These are phyloP conservation scores for Ceratotherium simum DNA, from an alignment of 2,113 vertebrate genomes.

Conservation along the genomic window DNA sequence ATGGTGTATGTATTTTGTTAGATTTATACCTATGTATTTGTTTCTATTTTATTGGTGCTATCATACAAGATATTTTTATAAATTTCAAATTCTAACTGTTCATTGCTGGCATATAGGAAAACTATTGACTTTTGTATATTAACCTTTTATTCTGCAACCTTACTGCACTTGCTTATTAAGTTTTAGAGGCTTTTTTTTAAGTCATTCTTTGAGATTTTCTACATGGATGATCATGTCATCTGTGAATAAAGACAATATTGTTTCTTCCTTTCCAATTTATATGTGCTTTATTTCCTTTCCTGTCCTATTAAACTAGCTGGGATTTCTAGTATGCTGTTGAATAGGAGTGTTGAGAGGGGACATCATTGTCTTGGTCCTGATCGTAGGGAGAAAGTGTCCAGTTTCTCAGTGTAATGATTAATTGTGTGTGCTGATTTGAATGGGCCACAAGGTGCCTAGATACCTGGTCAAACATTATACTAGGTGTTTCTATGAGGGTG, in stretches of 20 bases:
- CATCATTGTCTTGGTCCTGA: background rate
- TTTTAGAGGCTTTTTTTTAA: background rate
- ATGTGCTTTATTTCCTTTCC: background rate
- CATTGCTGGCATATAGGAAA: background rate
- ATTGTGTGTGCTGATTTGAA: background rate
- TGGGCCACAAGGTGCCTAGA: background rate
- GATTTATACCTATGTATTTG: background rate
- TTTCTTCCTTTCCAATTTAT: background rate
- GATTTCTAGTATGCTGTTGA: background rate
- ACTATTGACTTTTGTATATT: background rate
- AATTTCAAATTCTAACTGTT: background rate
- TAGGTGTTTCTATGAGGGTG: background rate
- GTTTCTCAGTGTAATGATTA: background rate
- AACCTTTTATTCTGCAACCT: background rate
- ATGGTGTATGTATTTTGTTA: background rate
- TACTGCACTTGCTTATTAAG: background rate
- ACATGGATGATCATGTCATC: background rate
- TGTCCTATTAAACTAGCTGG: background rate
- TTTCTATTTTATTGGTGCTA: background rate
- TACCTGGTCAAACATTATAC: background rate
- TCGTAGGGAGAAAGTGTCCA: background rate
- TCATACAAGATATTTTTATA: background rate
- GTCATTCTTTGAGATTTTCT: background rate
- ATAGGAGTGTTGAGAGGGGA: background rate
- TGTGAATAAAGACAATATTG: background rate